phyloP scores from a whole-genome alignment of 1,140 invertebrate species.

The Papilio helenus region DNA sequence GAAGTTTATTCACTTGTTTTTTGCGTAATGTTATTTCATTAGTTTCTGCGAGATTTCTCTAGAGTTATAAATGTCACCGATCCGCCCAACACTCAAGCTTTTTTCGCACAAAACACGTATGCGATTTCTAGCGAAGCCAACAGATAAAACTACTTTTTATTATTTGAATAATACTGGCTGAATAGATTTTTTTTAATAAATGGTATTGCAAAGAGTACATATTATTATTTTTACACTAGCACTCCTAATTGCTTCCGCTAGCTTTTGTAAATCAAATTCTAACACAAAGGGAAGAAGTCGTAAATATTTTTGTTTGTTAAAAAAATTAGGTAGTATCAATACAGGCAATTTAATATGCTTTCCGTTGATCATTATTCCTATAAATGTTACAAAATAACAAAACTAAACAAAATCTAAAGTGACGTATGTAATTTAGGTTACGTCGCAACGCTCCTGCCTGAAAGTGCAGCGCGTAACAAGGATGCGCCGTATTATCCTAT shows the following conservation, averaged over 20 bases:
- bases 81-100: conserved; percentile 17
- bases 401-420: background rate
- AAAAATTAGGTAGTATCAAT: too few species aligned
- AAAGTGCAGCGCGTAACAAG: conserved; percentile 69
- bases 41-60: conserved; percentile 16
- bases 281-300: background rate
- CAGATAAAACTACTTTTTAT: background rate
- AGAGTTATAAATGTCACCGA: conserved; percentile 7
- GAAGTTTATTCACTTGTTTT: conserved; percentile 18
- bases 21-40: conserved; percentile 22
- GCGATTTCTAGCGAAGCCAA: background rate
- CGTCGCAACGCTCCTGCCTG: conserved; percentile 46
- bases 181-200: background rate
- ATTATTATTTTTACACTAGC: background rate
- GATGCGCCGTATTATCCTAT: conserved; percentile 76
- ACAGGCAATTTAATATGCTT: too few species aligned
- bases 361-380: background rate
- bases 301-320: too few species aligned
- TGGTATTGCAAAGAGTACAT: background rate
- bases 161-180: background rate
- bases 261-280: background rate
- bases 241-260: background rate
- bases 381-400: background rate
- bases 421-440: conserved; percentile 51
- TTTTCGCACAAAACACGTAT: background rate